phyloP scores from a whole-genome alignment of 53 echinoderm and acorn worm genomes.

The Paracentrotus lividus region DNA sequence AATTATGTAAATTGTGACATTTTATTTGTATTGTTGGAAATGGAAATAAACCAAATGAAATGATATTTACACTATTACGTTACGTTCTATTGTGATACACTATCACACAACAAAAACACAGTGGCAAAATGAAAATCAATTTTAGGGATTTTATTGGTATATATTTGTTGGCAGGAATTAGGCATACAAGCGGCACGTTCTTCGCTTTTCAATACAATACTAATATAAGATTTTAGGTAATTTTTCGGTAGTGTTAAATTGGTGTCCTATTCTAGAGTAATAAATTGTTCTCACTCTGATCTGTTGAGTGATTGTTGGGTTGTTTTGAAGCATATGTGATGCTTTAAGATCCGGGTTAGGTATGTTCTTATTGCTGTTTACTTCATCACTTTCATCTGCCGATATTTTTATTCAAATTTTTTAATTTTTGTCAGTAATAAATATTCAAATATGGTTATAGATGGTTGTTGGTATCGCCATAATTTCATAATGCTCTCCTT shows the following conservation, averaged over 20 bases:
- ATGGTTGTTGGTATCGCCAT: not conserved
- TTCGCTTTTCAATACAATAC: no score
- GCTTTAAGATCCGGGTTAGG: not conserved
- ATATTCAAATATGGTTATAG: not conserved
- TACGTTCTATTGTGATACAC: no score
- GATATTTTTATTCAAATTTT: not conserved
- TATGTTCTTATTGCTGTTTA: not conserved
- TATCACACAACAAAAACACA: no score
- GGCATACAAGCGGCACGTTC: no score
- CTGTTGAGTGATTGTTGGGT: not conserved
- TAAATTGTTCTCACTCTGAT: not conserved
- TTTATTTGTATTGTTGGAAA: no score
- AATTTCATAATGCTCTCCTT: not conserved
- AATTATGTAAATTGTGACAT: no score
- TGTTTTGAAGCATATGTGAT: not conserved
- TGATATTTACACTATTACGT: no score
- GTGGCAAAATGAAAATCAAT: no score
- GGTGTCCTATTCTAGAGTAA: not conserved
- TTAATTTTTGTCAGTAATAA: not conserved
- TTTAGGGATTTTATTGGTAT: no score
- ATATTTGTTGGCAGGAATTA: no score
- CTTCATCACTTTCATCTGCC: conserved; percentile 6
- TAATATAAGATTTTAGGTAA: not conserved
- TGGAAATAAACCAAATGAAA: no score
- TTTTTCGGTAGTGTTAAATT: not conserved